Evolutionary conservation across 1,140 invertebrate genomes (phyloP).

Genomic region (Tribolium castaneum): DNA sequence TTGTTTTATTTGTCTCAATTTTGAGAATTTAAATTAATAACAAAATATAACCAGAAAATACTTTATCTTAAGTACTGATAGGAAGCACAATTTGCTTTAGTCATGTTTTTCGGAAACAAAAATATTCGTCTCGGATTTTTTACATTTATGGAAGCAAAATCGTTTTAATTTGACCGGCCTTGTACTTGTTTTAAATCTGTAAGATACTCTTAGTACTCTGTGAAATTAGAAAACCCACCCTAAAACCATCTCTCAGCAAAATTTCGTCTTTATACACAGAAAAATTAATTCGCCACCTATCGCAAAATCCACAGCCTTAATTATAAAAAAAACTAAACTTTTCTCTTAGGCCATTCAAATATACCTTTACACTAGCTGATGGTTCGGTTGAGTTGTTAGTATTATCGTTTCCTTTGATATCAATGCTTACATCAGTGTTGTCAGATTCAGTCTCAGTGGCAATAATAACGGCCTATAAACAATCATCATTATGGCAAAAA

Average conservation of each 20-base stretch:
- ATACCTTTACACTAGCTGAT: conserved; percentile 49
- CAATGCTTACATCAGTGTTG: conserved; percentile 58
- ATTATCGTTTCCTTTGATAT: conserved; percentile 57
- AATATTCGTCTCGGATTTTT: too few relatives aligned
- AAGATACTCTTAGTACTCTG: not conserved
- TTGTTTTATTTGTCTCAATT: too few relatives aligned
- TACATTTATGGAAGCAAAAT: too few relatives aligned
- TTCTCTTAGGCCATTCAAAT: conserved; percentile 18
- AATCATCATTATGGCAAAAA: conserved; percentile 43
- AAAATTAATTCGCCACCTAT: conserved; percentile 7
- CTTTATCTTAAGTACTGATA: too few relatives aligned
- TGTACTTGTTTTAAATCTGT: too few relatives aligned
- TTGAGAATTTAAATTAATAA: too few relatives aligned
- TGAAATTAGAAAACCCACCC: conserved; percentile 14
- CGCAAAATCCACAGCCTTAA: not conserved
- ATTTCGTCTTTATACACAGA: not conserved
- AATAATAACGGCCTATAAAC: conserved; percentile 60
- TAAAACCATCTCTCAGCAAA: conserved; percentile 5
- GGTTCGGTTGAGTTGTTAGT: conserved; percentile 49
- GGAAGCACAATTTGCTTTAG: too few relatives aligned
- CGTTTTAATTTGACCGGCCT: too few relatives aligned
- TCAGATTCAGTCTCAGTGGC: conserved; percentile 53
- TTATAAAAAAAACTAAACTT: not conserved
- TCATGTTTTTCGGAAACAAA: too few relatives aligned
- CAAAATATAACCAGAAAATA: too few relatives aligned